A percentile compares a stretch with the other conserved stretches of the same genome.
These are phyloP conservation scores for Idaea biselata DNA, from an alignment of 2,888 invertebrate genomes.

Conservation along the genomic window DNA sequence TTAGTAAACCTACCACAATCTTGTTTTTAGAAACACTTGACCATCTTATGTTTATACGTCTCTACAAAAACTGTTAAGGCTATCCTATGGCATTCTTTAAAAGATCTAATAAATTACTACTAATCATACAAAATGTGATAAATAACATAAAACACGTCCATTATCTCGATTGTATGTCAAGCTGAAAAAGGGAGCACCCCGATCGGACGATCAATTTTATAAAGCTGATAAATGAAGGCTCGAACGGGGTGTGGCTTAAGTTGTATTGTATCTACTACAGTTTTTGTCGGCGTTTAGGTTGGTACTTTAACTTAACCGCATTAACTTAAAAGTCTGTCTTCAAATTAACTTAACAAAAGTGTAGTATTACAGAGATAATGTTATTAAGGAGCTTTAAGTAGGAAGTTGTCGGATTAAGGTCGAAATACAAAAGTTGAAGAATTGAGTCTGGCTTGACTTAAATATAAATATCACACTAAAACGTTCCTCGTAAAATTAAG, in stretches of 20 bases:
- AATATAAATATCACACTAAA: too few species aligned
- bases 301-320: conserved; percentile 30
- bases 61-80: not conserved
- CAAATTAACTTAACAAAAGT: conserved; percentile 10
- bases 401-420: not conserved
- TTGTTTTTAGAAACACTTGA: not conserved
- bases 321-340: conserved; percentile 18
- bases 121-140: not conserved
- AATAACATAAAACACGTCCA: not conserved
- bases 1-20: conserved; percentile 2
- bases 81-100: not conserved
- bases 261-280: conserved; percentile 75
- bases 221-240: conserved; percentile 61
- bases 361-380: conserved; percentile 12
- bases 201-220: conserved; percentile 40
- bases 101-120: not conserved
- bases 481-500: too few species aligned
- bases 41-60: not conserved
- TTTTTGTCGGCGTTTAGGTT: conserved; percentile 42
- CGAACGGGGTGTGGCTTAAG: conserved; percentile 66
- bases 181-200: conserved; percentile 37
- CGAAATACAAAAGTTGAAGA: not conserved
- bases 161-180: conserved; percentile 19
- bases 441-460: not conserved
- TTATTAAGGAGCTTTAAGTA: conserved; percentile 1